Evolutionary conservation across 2,888 invertebrate genomes (phyloP), one percentile per base, ranked within the genome.

Genomic region (Nematopogon swammerdamellus): DNA sequence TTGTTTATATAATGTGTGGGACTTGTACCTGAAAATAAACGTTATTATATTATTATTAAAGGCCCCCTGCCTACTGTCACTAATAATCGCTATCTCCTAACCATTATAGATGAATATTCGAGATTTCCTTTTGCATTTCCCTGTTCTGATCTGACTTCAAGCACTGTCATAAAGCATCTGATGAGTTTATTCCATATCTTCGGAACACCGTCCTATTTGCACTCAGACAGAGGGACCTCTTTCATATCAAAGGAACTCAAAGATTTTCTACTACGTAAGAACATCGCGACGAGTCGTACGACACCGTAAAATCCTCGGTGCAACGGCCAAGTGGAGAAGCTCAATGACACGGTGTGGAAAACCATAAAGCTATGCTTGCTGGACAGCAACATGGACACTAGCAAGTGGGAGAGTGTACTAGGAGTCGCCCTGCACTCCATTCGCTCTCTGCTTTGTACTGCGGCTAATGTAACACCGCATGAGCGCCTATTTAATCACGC

Each of bases 271-370:
- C 44, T 48, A 18, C 45, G 49, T 10, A 47, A 50, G 46, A 52
- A 53, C n/a, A 46, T 56, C 8, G 54, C 54, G 10, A 53, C 55
- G 2, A 55, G 57, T 48, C 19, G 49, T 42, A 50, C 54, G 16
- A 54, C 54, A 17, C 49, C 55, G 16, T 56, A 57, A 45, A 56
- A 56, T 52, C 50, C 55, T 49, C 29, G 45, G 49, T 49, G 51
- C 16, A 55, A 56, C 48, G 51, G 53, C 10, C 48, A 49, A 36
- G 46, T 55, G 19, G 54, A 50, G 46, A 18, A 50, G 8, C 49
- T 51, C 17, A 53, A 55, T 43, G 51, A 49, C 11, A 55, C 48
- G 3, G 50, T 52, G 16, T 55, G 55, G 53, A 55, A 49, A 46
- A 50, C 54, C 2, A 49, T 54, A 20, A 44, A 46, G 18, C 50